Percentiles rank a stretch among this genome's conserved stretches.
phyloP scores from a whole-genome alignment of 2,113 vertebrate species.

The Sardina pilchardus region DNA sequence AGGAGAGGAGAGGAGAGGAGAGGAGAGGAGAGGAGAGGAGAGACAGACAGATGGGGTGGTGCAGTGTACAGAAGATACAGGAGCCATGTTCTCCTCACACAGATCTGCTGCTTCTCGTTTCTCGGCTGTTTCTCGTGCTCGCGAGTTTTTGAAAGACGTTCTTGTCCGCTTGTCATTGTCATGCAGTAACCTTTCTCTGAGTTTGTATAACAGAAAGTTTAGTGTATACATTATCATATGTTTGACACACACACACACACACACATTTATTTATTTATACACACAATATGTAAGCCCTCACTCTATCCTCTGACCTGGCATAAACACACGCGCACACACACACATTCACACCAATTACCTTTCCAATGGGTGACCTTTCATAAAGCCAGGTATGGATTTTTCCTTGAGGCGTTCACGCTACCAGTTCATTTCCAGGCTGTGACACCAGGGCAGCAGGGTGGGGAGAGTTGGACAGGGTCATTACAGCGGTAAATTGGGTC shows the following conservation, averaged over 20 bases:
- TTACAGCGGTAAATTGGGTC: slow-evolving; percentile 70
- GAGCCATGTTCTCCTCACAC: slow-evolving; percentile 6
- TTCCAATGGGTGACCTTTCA: slow-evolving; percentile 29
- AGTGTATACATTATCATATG: not conserved
- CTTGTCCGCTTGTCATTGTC: too few species aligned
- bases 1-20: too few species aligned
- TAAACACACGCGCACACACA: not conserved
- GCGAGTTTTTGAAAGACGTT: not conserved
- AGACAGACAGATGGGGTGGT: slow-evolving; percentile 19
- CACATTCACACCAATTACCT: not conserved
- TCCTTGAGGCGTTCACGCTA: slow-evolving; percentile 21
- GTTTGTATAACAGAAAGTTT: not conserved
- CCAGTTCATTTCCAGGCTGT: slow-evolving; percentile 54
- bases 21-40: too few species aligned
- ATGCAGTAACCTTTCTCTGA: not conserved
- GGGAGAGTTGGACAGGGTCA: slow-evolving; percentile 57
- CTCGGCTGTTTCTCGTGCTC: not conserved
- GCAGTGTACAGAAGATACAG: not conserved
- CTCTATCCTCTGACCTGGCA: too few species aligned
- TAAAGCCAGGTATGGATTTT: slow-evolving; percentile 58
- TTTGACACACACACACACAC: not conserved
- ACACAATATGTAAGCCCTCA: not conserved
- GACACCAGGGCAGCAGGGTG: slow-evolving; percentile 54
- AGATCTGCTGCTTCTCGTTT: not conserved
- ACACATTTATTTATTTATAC: not conserved